Conservation (phyloP, 2,113 vertebrate genomes). For the Elaphurus davidianus region DNA sequence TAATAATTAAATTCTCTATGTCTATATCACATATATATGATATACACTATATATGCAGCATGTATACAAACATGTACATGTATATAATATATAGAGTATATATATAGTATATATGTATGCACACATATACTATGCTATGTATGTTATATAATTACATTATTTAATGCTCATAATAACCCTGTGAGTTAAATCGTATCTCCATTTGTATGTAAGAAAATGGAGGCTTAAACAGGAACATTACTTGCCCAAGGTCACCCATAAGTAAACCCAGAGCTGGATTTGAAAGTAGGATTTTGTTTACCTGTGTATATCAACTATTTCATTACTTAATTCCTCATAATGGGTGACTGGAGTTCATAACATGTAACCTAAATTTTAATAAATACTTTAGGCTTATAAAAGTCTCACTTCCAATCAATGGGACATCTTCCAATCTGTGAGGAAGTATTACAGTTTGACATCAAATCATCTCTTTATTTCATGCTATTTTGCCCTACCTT, state of each 20-base stretch:
- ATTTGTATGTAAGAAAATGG: not conserved
- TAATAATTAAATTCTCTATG: not conserved
- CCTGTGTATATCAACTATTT: not conserved
- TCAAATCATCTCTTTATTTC: not conserved
- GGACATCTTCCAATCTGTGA: not conserved
- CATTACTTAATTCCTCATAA: not conserved
- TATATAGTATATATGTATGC: fast-evolving
- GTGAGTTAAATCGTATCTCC: not conserved
- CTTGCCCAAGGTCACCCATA: not conserved
- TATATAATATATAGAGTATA: not conserved
- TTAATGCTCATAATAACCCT: not conserved
- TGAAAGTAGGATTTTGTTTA: not conserved
- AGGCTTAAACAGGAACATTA: not conserved
- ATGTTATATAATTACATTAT: not conserved
- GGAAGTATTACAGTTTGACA: not conserved
- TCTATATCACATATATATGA: not conserved
- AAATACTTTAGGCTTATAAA: not conserved
- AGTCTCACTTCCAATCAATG: not conserved
- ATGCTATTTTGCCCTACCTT: not conserved
- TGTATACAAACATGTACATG: not conserved
- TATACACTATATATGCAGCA: not conserved
- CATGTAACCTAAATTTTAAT: not conserved
- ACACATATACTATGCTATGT: not conserved
- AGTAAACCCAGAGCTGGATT: not conserved
- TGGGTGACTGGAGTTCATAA: not conserved